Percentiles rank a stretch among this genome's conserved stretches.
Evolutionary conservation across 1,140 invertebrate genomes (phyloP).

Genomic region (Steinernema khuongi): DNA sequence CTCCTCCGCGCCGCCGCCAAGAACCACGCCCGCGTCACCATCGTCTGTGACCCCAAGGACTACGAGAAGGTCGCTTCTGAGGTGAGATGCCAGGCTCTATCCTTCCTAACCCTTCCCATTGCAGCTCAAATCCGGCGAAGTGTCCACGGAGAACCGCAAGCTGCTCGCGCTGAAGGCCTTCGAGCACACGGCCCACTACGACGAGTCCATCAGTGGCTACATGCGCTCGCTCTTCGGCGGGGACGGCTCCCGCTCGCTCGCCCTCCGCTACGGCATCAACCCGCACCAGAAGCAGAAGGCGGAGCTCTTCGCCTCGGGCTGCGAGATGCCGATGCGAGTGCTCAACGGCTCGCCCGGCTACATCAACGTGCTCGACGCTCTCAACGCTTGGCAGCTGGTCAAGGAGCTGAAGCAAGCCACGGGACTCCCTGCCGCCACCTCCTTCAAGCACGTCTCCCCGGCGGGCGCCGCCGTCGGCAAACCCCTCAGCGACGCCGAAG

Average conservation of each 20-base stretch:
- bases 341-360: constrained; percentile 91
- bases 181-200: constrained; percentile 88
- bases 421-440: constrained; percentile 81
- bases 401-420: constrained; percentile 76
- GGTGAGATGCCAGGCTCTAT: constrained; percentile 28
- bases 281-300: constrained; percentile 72
- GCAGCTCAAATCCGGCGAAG: constrained; percentile 38
- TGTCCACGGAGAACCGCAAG: constrained; percentile 42
- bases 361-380: constrained; percentile 91
- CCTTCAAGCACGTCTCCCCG: constrained; percentile 95
- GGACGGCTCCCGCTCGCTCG: constrained; percentile 59
- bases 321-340: constrained; percentile 78
- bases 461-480: constrained; percentile 83
- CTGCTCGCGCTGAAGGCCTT: constrained; percentile 67
- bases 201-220: constrained; percentile 86
- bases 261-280: constrained; percentile 70
- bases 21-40: constrained; percentile 89
- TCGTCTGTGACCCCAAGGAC: constrained; percentile 85
- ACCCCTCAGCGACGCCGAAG: constrained; percentile 70
- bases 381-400: constrained; percentile 94
- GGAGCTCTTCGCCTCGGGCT: constrained; percentile 76
- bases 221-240: constrained; percentile 81
- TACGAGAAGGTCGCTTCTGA: constrained; percentile 64
- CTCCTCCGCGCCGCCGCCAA: constrained; percentile 89
- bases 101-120: constrained; percentile 64